Evolutionary conservation across 2,888 invertebrate genomes (phyloP).

Genomic region (Chymomyza fuscimana): DNA sequence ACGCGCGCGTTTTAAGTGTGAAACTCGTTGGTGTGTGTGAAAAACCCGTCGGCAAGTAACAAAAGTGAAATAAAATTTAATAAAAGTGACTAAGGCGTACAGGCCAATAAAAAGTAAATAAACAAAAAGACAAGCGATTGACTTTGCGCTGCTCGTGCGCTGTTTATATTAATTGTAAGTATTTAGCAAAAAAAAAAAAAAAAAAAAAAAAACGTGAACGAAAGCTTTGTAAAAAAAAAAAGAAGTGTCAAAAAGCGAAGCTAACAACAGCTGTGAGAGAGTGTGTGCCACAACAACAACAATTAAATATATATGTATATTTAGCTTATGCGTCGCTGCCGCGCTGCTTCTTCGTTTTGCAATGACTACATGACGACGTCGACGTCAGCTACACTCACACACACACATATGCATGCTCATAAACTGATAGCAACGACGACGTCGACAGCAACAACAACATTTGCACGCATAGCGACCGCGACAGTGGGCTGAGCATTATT

Average conservation of each 20-base stretch:
- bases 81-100: conserved; percentile 42
- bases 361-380: conserved; percentile 7
- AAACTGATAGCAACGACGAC: conserved; percentile 2
- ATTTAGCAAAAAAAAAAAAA: conserved; percentile 8
- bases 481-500: conserved; percentile 34
- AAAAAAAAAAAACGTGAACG: neutral
- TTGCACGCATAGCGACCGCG: conserved; percentile 51
- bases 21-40: conserved; percentile 9
- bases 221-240: conserved; percentile 1
- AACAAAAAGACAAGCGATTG: conserved; percentile 42
- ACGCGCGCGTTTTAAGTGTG: conserved; percentile 1
- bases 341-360: conserved; percentile 34
- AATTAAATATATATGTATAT: conserved; percentile 60
- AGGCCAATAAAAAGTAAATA: conserved; percentile 40
- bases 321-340: conserved; percentile 47
- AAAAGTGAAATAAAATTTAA: conserved; percentile 8
- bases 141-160: neutral
- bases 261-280: conserved; percentile 10
- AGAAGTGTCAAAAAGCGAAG: conserved; percentile 41
- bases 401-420: neutral
- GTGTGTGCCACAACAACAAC: conserved; percentile 28
- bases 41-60: conserved; percentile 60
- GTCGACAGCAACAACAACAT: conserved; percentile 43
- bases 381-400: conserved; percentile 16
- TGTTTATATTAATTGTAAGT: conserved; percentile 37